Percentiles rank a stretch among this genome's conserved stretches.
phyloP scores from a whole-genome alignment of 2,113 vertebrate genomes.

The Hippocampus guttulatus region DNA sequence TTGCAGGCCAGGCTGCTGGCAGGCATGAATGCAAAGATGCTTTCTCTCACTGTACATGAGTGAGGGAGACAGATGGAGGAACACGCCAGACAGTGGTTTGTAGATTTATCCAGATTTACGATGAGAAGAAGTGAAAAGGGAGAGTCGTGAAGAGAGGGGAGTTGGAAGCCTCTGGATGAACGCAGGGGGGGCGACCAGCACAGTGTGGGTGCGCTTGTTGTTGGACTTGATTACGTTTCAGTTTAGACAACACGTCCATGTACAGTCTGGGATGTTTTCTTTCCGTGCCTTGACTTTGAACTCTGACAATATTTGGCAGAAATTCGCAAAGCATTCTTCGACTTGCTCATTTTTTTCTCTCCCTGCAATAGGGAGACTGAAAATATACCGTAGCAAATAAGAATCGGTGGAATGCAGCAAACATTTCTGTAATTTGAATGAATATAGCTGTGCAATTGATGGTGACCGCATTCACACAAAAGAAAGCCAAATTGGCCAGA shows the following conservation, averaged over 20 bases:
- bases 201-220: conserved; percentile 39
- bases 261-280: conserved; percentile 43
- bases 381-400: conserved; percentile 23
- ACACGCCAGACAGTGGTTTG: conserved; percentile 70
- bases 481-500: background rate
- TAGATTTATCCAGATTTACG: conserved; percentile 76
- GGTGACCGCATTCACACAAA: no score
- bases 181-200: conserved; percentile 45
- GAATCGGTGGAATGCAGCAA: conserved; percentile 37
- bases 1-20: conserved; percentile 63
- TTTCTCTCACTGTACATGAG: conserved; percentile 67
- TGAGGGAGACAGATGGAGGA: conserved; percentile 72
- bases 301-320: conserved; percentile 66
- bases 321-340: conserved; percentile 52
- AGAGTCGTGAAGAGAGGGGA: conserved; percentile 47
- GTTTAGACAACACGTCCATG: conserved; percentile 54
- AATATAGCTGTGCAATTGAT: no score
- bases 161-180: conserved; percentile 33
- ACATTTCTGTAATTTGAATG: conserved; percentile 12
- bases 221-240: conserved; percentile 65
- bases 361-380: conserved; percentile 2
- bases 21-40: conserved; percentile 61
- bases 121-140: conserved; percentile 62
- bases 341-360: conserved; percentile 31
- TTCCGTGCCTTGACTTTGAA: conserved; percentile 72